Evolutionary conservation across 2,888 invertebrate genomes (phyloP).

Genomic region (Temnothorax rugatulus): DNA sequence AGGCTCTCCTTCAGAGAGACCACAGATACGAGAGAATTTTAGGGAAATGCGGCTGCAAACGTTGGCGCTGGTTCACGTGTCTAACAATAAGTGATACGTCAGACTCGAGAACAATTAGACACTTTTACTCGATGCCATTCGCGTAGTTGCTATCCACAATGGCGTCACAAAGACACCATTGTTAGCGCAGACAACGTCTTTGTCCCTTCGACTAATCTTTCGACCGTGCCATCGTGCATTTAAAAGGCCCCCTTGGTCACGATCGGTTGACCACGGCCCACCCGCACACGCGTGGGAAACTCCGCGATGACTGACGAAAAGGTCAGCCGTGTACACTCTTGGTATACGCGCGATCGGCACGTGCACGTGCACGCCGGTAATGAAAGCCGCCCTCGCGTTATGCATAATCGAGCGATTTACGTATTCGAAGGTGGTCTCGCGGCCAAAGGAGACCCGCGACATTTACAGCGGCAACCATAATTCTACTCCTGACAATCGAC

Average conservation of each 20-base stretch:
- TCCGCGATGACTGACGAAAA: constrained; percentile 24
- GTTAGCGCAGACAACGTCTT: constrained; percentile 5
- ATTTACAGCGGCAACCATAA: neutral
- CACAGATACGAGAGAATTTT: neutral
- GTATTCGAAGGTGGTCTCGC: constrained; percentile 9
- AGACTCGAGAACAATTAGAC: neutral
- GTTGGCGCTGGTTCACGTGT: neutral
- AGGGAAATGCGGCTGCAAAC: neutral
- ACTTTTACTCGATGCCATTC: constrained; percentile 2
- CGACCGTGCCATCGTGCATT: constrained; percentile 20
- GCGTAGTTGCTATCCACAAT: neutral
- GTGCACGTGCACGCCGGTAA: neutral
- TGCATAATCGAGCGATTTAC: constrained; percentile 40
- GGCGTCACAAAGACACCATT: constrained; percentile 12
- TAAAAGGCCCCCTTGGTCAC: constrained; percentile 43
- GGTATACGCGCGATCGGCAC: constrained; percentile 5
- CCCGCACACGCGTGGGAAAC: constrained; percentile 29
- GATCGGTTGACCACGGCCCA: constrained; percentile 37
- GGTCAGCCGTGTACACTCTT: constrained; percentile 24
- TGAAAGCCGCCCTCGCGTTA: constrained; percentile 26
- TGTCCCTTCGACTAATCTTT: constrained; percentile 25
- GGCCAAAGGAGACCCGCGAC: neutral
- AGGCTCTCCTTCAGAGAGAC: neutral
- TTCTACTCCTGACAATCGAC: neutral
- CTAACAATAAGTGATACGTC: neutral